Conservation (phyloP, 1,140 invertebrate species). For the Leptinotarsa texana region DNA sequence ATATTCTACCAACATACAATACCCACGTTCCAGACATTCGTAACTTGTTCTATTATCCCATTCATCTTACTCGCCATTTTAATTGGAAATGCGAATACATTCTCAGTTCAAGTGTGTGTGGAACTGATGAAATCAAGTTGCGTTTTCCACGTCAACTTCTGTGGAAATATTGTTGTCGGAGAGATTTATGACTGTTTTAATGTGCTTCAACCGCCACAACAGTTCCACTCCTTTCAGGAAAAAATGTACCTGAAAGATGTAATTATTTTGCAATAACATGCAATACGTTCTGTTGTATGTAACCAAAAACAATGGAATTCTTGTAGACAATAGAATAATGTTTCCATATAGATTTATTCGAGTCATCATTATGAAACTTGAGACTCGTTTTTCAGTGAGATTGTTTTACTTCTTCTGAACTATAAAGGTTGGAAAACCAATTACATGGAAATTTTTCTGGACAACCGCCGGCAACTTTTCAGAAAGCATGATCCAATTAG, state of each 20-base stretch:
- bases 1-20: not conserved
- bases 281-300: not conserved
- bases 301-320: not conserved
- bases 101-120: not conserved
- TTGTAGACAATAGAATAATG: no score
- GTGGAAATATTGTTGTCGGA: not conserved
- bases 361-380: no score
- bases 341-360: no score
- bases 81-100: conserved; percentile 6
- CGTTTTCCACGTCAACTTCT: conserved; percentile 7
- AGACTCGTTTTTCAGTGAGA: no score
- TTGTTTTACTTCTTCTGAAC: no score
- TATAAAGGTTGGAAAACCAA: no score
- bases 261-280: not conserved
- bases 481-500: no score
- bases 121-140: not conserved
- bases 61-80: not conserved
- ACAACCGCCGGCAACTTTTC: no score
- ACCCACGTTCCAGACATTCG: not conserved
- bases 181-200: conserved; percentile 6
- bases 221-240: not conserved
- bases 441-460: no score
- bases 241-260: not conserved
- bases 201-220: not conserved
- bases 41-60: not conserved